These are phyloP conservation scores for Trinorchestia longiramus DNA, from an alignment of 1,140 invertebrate genomes.

Conservation along the genomic window DNA sequence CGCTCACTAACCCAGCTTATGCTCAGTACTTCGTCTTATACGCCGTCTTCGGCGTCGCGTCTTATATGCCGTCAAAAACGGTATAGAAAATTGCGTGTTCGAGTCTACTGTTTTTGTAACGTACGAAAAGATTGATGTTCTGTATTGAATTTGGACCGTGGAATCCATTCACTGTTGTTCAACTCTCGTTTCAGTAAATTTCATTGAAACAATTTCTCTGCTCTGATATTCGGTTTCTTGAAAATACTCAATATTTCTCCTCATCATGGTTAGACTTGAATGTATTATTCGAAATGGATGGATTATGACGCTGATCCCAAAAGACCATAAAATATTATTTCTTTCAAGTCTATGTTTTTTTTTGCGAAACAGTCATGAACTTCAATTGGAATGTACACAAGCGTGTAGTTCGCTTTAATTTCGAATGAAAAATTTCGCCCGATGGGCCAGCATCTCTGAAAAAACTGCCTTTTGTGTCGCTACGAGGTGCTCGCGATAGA, in stretches of 20 bases:
- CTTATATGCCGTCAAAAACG: too few species aligned
- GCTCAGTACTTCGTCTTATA: too few species aligned
- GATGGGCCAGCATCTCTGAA: background rate
- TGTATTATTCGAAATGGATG: background rate
- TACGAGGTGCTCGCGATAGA: background rate
- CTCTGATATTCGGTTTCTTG: background rate
- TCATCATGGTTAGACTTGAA: background rate
- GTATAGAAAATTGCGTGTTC: background rate
- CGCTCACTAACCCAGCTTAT: background rate
- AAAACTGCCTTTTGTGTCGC: background rate
- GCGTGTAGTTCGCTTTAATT: background rate
- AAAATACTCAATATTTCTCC: background rate
- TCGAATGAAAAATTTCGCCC: background rate
- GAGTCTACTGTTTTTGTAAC: background rate
- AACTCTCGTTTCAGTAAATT: background rate
- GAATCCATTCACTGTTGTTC: background rate
- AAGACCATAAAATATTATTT: background rate
- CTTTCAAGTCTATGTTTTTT: background rate
- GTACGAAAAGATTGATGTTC: background rate
- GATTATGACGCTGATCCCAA: background rate
- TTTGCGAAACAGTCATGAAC: background rate
- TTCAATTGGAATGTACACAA: background rate
- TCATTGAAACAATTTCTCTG: background rate
- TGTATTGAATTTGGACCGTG: background rate
- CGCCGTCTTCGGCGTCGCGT: too few species aligned